Conservation (phyloP, 2,113 vertebrate genomes). For the Nestor notabilis region DNA sequence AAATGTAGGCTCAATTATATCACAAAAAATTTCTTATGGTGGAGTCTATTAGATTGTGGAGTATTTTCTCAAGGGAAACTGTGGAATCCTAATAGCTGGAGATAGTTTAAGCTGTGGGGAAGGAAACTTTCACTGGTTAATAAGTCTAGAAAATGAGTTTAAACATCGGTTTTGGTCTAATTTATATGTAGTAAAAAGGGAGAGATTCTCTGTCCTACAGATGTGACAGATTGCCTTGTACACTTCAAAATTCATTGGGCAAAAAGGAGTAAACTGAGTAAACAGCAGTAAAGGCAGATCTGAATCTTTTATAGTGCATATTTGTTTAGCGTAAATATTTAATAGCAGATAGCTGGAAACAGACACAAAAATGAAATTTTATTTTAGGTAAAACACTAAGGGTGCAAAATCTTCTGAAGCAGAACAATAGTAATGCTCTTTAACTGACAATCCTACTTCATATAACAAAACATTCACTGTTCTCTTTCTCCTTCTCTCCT, state of each 20-base stretch:
- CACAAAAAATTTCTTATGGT: background rate
- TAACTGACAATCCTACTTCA: background rate
- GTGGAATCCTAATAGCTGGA: background rate
- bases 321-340: background rate
- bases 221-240: background rate
- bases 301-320: background rate
- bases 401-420: background rate
- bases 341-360: background rate
- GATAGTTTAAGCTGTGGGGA: background rate
- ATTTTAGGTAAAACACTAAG: background rate
- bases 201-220: background rate
- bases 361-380: conserved; percentile 1
- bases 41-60: background rate
- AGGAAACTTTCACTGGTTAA: background rate
- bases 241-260: background rate
- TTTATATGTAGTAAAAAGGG: background rate
- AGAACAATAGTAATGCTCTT: background rate
- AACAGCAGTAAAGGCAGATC: background rate
- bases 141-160: background rate
- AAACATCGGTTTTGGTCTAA: background rate
- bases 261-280: background rate
- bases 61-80: conserved; percentile 1
- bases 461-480: conserved; percentile 27
- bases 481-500: background rate
- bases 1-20: conserved; percentile 20